Percentiles rank a stretch among this genome's conserved stretches.
phyloP scores from a whole-genome alignment of 2,797 vertebrate genomes.

The Rachycentron canadum region DNA sequence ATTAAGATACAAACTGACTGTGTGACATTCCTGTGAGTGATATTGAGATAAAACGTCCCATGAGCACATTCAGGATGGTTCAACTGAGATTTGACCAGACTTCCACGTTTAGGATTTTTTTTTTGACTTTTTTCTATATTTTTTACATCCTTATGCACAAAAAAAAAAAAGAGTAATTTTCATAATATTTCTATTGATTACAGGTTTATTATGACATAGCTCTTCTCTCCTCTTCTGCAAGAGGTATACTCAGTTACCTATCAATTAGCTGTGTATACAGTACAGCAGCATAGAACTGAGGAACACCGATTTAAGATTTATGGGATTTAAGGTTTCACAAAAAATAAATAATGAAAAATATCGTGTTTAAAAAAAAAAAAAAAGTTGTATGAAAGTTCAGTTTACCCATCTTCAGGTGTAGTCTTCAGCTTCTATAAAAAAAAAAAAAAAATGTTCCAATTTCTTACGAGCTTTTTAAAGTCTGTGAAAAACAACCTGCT shows the following conservation, averaged over 20 bases:
- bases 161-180: slow-evolving; percentile 19
- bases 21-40: neutral
- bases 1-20: neutral
- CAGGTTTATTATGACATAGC: neutral
- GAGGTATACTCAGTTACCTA: too few species aligned
- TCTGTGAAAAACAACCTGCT: too few species aligned
- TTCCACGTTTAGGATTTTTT: neutral
- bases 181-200: slow-evolving; percentile 11
- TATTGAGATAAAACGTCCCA: slow-evolving; percentile 7
- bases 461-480: too few species aligned
- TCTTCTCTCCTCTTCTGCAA: neutral
- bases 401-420: too few species aligned
- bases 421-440: too few species aligned
- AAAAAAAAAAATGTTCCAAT: too few species aligned
- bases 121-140: neutral
- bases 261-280: neutral
- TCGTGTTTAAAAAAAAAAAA: too few species aligned
- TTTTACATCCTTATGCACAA: neutral
- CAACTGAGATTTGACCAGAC: slow-evolving; percentile 11
- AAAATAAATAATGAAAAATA: too few species aligned
- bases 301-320: neutral
- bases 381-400: too few species aligned
- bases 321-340: neutral
- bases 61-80: neutral
- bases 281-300: neutral